A percentile compares a stretch with the other conserved stretches of the same genome.
These are phyloP conservation scores for Lutjanus erythropterus DNA, from an alignment of 2,113 vertebrate genomes.

Conservation along the genomic window DNA sequence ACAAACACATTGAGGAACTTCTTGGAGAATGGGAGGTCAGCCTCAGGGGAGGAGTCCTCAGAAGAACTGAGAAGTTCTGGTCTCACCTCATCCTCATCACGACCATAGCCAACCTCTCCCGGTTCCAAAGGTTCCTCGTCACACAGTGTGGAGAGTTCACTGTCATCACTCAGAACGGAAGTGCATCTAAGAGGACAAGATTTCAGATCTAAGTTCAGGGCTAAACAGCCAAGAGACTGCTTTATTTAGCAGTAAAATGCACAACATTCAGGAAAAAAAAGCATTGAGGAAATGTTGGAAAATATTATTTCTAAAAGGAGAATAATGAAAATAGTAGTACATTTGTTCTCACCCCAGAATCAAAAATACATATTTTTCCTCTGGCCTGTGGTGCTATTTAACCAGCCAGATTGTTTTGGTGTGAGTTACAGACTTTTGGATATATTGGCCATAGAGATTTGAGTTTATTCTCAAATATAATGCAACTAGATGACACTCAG, in stretches of 20 bases:
- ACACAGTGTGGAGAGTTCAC: constrained; percentile 89
- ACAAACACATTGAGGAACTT: constrained; percentile 99
- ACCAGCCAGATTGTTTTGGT: too few species aligned
- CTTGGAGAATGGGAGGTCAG: constrained; percentile 96
- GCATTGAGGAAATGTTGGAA: background rate
- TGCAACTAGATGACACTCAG: too few species aligned
- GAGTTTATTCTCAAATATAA: too few species aligned
- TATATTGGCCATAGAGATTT: too few species aligned
- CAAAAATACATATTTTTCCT: too few species aligned
- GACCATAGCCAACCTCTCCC: constrained; percentile 70
- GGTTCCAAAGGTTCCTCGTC: constrained; percentile 87
- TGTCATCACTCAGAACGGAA: constrained; percentile 91
- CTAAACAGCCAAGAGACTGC: background rate
- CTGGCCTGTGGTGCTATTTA: too few species aligned
- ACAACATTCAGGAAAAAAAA: background rate
- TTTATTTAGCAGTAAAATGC: background rate
- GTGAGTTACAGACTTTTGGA: too few species aligned
- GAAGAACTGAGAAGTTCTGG: constrained; percentile 84
- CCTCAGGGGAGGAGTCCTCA: constrained; percentile 94
- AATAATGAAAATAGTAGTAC: background rate
- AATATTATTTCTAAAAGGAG: background rate
- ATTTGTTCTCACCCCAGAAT: background rate
- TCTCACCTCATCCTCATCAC: constrained; percentile 65
- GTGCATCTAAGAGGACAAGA: constrained; percentile 85
- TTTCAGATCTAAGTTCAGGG: constrained; percentile 4